Percentiles rank a stretch among this genome's conserved stretches.
phyloP scores from a whole-genome alignment of 2,888 invertebrate genomes.

The Cremastinae sp. region DNA sequence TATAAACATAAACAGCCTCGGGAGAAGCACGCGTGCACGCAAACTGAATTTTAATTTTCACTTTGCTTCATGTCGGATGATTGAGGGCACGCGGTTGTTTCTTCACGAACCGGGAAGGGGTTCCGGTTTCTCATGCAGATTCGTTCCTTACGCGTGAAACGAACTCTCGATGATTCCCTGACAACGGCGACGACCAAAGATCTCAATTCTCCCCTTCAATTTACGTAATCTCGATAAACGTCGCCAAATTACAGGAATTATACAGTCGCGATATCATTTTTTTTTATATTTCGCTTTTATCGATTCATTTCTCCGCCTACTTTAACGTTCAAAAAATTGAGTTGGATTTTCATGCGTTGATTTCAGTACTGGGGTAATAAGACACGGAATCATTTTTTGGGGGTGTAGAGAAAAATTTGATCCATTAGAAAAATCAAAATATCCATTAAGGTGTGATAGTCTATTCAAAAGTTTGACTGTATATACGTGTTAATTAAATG shows the following conservation, averaged over 20 bases:
- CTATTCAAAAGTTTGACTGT: too few species aligned
- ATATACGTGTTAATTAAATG: too few species aligned
- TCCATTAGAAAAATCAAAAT: too few species aligned
- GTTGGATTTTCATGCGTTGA: too few species aligned
- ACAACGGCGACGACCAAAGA: not conserved
- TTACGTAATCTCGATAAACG: not conserved
- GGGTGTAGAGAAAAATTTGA: too few species aligned
- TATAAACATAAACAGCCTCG: constrained; percentile 62
- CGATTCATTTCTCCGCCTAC: not conserved
- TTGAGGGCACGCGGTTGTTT: constrained; percentile 59
- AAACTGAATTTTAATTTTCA: constrained; percentile 75
- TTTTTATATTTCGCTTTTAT: not conserved
- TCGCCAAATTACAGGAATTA: constrained; percentile 2
- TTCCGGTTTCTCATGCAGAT: constrained; percentile 15
- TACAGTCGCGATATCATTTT: not conserved
- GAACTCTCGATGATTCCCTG: not conserved
- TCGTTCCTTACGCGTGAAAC: not conserved
- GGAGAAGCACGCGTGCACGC: constrained; percentile 67
- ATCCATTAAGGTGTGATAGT: too few species aligned
- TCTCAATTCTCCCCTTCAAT: not conserved
- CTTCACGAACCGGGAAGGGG: constrained; percentile 13
- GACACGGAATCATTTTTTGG: too few species aligned
- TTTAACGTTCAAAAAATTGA: not conserved
- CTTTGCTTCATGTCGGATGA: constrained; percentile 65
- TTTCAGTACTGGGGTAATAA: too few species aligned